Conservation (phyloP, 2,113 vertebrate species). For the Hyla sarda region DNA sequence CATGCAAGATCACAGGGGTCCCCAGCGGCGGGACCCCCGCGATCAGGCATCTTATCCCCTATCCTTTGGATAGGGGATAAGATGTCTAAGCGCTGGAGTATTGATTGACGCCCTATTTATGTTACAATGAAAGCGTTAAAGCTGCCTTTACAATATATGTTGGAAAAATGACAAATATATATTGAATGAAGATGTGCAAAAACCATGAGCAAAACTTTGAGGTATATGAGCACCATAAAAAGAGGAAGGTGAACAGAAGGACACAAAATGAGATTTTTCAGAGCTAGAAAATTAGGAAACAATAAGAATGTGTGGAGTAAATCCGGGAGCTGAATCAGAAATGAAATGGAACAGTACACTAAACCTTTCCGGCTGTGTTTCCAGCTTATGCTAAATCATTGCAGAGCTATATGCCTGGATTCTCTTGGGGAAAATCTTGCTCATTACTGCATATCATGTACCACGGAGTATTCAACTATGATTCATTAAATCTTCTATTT, state of each 20-base stretch:
- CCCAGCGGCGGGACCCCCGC: too few relatives aligned
- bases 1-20: too few relatives aligned
- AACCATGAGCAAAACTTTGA: background rate
- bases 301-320: constrained; percentile 31
- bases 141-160: background rate
- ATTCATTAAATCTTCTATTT: constrained; percentile 57
- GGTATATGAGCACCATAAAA: too few relatives aligned
- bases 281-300: background rate
- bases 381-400: constrained; percentile 47
- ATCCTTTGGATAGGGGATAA: too few relatives aligned
- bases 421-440: constrained; percentile 57
- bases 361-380: constrained; percentile 33
- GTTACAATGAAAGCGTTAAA: background rate
- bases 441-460: constrained; percentile 59
- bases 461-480: constrained; percentile 48
- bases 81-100: too few relatives aligned
- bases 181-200: background rate
- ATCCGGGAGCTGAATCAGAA: constrained; percentile 29
- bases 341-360: constrained; percentile 48
- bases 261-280: constrained; percentile 12
- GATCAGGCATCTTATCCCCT: too few relatives aligned
- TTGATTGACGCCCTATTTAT: background rate
- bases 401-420: constrained; percentile 30
- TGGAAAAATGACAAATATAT: background rate
- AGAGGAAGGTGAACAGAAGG: background rate